A percentile compares a stretch with the other conserved stretches of the same genome.
Conservation (phyloP, 2,797 vertebrate genomes). For the Acestrorhynchus altus region DNA sequence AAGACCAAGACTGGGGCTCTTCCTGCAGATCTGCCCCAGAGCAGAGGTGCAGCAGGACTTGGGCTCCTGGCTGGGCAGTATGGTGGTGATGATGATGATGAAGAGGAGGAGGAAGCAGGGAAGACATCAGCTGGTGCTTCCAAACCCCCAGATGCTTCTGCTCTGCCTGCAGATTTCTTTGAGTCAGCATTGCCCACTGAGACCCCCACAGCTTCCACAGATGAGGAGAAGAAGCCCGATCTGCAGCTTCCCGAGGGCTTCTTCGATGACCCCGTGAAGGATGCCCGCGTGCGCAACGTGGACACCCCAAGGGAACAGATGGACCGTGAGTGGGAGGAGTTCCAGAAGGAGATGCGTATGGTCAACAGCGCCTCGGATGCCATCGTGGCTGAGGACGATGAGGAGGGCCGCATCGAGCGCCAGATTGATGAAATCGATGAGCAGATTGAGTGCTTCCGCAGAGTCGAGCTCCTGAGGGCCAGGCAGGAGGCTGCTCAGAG, state of each 20-base stretch:
- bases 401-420: constrained; percentile 93
- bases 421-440: constrained; percentile 98
- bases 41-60: constrained; percentile 61
- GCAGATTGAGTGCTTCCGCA: constrained; percentile 93
- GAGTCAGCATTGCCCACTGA: constrained; percentile 67
- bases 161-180: constrained; percentile 83
- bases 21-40: neutral
- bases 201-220: constrained; percentile 76
- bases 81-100: constrained; percentile 67
- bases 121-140: constrained; percentile 52
- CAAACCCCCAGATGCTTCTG: constrained; percentile 49
- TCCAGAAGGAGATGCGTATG: constrained; percentile 96
- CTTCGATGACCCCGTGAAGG: constrained; percentile 95
- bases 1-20: neutral
- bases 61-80: constrained; percentile 83
- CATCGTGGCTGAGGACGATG: constrained; percentile 96
- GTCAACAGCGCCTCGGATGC: constrained; percentile 96
- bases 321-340: constrained; percentile 99
- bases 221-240: constrained; percentile 89
- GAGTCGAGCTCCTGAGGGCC: constrained; percentile 88
- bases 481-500: constrained; percentile 85
- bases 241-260: constrained; percentile 92
- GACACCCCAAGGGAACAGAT: constrained; percentile 96
- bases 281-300: constrained; percentile 94
- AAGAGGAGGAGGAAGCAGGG: constrained; percentile 52